Base-by-base conservation (phyloP, 1,140 invertebrate species). In the Zophobas morio region DNA sequence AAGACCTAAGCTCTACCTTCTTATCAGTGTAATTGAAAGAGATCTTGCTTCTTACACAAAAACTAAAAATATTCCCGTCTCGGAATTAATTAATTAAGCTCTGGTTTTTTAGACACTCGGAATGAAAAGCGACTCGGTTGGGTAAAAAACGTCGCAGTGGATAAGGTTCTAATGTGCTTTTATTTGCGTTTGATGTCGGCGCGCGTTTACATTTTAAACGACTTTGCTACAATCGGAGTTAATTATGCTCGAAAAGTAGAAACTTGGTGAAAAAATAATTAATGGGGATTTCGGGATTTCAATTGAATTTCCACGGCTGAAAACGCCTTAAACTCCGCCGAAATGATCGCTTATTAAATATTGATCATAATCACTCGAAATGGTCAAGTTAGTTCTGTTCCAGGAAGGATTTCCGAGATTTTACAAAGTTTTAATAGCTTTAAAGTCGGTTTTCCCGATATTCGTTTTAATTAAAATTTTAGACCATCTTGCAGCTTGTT, bases 401-500 rank as follows among this genome's bases (percentile, higher is more conserved):
- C 42, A 20, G 49, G 2, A 35, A 57, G 54, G 57, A 63, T 40
- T 63, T 63, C 49, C 6, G 8, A 3, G 20, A 66, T 3, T 42
- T 66, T 20, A 5, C 0, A 42, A 66, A 66, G 60, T 66, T 66
- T 51, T 51, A 51, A 51, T 51, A 51, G 49, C 3, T 51, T 51
- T 20, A 2, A 51, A 51, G 49, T n/a, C 49, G 20, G 49, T 51
- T 51, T 51, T 4, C 49, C 2, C 49, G 49, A 51, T 51, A 51
- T 51, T 33, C 60, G 37, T 42, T 66, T 66, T 66, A 66, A 66
- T 66, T 66, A 66, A 66, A 66, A 66, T 46, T 66, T 42, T 39
- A n/a, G 60, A 6, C 0, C 3, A 8, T 8, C 42, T 46, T 20
- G 20, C 42, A 3, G 42, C 42, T 8, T 60, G 56, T 60, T 60